Conservation (phyloP, 2,888 invertebrate species). For the Dicycla oo region DNA sequence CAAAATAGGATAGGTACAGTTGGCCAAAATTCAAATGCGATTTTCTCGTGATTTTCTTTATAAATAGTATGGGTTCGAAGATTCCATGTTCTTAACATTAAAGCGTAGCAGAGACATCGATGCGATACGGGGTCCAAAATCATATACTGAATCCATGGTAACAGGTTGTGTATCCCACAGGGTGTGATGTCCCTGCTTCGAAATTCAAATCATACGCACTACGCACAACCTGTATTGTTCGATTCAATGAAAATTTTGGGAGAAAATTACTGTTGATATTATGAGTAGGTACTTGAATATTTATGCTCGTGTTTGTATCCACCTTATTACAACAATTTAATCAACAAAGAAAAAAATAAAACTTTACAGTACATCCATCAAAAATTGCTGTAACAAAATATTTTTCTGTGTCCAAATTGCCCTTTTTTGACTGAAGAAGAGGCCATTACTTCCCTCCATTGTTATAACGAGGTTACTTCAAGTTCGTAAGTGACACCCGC, state of each 20-base stretch:
- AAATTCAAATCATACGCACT: too few species aligned
- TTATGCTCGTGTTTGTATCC: neutral
- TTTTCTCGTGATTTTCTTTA: too few species aligned
- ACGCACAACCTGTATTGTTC: too few species aligned
- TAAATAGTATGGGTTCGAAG: too few species aligned
- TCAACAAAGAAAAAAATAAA: neutral
- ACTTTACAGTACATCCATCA: slow-evolving; percentile 5
- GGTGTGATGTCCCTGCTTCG: too few species aligned
- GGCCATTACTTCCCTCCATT: slow-evolving; percentile 69
- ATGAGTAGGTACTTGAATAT: too few species aligned
- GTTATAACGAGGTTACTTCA: slow-evolving; percentile 63
- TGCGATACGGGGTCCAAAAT: too few species aligned
- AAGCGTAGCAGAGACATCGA: too few species aligned
- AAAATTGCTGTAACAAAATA: slow-evolving; percentile 40
- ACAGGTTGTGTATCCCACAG: too few species aligned
- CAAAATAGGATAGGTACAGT: neutral
- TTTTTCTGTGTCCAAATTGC: slow-evolving; percentile 67
- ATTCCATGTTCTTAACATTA: too few species aligned
- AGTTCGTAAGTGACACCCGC: slow-evolving; percentile 58
- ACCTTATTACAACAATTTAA: neutral
- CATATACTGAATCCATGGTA: too few species aligned
- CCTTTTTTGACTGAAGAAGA: slow-evolving; percentile 64
- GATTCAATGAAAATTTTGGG: neutral
- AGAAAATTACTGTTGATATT: neutral
- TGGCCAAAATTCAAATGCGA: too few species aligned